Evolutionary conservation across 2,797 vertebrate species (phyloP).

Genomic region (Gymnothorax reevesii): DNA sequence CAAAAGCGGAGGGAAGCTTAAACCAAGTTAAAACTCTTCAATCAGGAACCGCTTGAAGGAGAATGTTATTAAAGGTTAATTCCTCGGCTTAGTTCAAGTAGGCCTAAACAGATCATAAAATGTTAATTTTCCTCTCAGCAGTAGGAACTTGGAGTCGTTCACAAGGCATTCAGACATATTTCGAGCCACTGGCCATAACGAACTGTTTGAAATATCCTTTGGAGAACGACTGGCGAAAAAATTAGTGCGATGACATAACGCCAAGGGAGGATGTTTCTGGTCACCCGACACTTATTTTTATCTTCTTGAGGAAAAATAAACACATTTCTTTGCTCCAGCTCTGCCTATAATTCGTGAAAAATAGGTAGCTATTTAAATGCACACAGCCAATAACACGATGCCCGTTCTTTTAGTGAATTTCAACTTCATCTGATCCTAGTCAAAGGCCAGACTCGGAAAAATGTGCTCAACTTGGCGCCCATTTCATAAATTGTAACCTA

Average conservation of each 20-base stretch:
- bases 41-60: neutral
- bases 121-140: too few species aligned
- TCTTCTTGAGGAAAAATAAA: neutral
- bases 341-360: neutral
- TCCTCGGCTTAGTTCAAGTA: neutral
- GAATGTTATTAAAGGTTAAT: neutral
- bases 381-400: neutral
- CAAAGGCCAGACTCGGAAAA: neutral
- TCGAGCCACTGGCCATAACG: neutral
- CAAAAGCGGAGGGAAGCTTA: slow-evolving; percentile 5
- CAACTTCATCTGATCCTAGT: neutral
- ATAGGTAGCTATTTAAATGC: neutral
- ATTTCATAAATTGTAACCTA: neutral
- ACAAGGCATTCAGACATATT: neutral
- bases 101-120: too few species aligned
- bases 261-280: neutral
- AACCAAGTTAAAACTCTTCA: slow-evolving; percentile 23
- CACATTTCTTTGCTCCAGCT: neutral
- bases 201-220: neutral
- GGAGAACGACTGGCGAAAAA: slow-evolving; percentile 1
- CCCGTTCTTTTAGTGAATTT: neutral
- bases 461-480: neutral
- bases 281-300: neutral
- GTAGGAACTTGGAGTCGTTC: neutral
- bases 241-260: neutral